Percentiles rank a stretch among this genome's conserved stretches.
Evolutionary conservation across 2,113 vertebrate genomes (phyloP).

Genomic region (Chaenogobius annularis): DNA sequence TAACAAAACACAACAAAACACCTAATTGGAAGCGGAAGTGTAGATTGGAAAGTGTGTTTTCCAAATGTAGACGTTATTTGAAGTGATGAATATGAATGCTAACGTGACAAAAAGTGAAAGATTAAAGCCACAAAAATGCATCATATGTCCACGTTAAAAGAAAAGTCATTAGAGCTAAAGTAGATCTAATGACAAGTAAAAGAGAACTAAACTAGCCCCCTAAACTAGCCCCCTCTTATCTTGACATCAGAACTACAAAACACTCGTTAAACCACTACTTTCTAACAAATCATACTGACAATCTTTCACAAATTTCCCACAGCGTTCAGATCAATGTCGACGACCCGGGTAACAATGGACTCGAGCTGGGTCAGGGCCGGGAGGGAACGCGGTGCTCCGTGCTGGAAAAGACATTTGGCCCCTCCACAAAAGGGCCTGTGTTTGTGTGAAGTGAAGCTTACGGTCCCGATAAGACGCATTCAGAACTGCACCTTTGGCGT

Average conservation of each 20-base stretch:
- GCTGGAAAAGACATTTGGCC: conserved; percentile 11
- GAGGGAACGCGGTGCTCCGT: conserved; percentile 24
- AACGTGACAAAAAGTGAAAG: too few species aligned
- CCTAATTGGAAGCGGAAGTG: too few species aligned
- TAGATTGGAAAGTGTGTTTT: too few species aligned
- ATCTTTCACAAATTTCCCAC: conserved; percentile 30
- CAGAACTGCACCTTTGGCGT: conserved; percentile 42
- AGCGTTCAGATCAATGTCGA: conserved; percentile 21
- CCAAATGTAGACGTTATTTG: too few species aligned
- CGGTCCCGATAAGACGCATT: conserved; percentile 58
- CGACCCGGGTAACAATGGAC: background rate
- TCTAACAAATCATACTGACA: background rate
- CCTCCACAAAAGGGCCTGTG: conserved; percentile 37
- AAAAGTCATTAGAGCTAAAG: too few species aligned
- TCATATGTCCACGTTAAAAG: too few species aligned
- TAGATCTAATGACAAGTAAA: too few species aligned
- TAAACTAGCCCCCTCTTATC: too few species aligned
- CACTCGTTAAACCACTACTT: background rate
- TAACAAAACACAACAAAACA: too few species aligned
- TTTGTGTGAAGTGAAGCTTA: conserved; percentile 28
- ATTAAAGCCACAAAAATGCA: too few species aligned
- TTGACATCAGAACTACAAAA: background rate
- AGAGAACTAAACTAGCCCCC: too few species aligned
- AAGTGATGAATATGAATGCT: too few species aligned
- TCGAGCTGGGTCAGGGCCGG: conserved; percentile 14